A percentile compares a stretch with the other conserved stretches of the same genome.
phyloP scores from a whole-genome alignment of 2,888 invertebrate genomes.

The Rhorus exstirpatorius region DNA sequence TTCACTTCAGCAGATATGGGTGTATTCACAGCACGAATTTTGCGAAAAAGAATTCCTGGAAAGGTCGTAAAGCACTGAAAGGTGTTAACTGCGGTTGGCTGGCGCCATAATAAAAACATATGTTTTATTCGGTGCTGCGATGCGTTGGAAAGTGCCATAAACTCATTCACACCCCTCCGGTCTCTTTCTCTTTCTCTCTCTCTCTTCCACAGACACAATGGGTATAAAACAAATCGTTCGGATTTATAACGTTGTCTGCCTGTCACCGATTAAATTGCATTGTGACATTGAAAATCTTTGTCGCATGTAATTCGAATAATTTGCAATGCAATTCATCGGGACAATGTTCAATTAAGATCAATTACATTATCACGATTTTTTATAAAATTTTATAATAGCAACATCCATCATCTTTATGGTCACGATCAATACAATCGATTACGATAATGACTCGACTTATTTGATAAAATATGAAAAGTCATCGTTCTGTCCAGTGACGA shows the following conservation, averaged over 20 bases:
- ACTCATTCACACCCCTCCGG: constrained; percentile 74
- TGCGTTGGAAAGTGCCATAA: constrained; percentile 71
- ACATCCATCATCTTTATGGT: constrained; percentile 16
- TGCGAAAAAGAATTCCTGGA: constrained; percentile 59
- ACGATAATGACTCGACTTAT: constrained; percentile 58
- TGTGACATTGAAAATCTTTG: constrained; percentile 44
- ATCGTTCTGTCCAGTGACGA: constrained; percentile 57
- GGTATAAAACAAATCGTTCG: constrained; percentile 68
- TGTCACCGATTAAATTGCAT: constrained; percentile 58
- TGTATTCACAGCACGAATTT: constrained; percentile 45
- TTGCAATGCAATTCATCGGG: constrained; percentile 40
- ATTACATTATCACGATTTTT: constrained; percentile 54
- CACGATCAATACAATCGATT: constrained; percentile 41
- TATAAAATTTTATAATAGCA: constrained; percentile 32
- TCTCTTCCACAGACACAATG: constrained; percentile 51
- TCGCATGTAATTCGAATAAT: constrained; percentile 45
- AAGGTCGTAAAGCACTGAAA: constrained; percentile 66
- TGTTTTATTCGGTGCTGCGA: constrained; percentile 73
- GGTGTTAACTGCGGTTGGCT: constrained; percentile 76
- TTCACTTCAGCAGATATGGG: constrained; percentile 22
- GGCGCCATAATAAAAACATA: constrained; percentile 77
- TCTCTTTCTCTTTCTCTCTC: background rate
- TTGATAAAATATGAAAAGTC: constrained; percentile 52
- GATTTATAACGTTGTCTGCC: constrained; percentile 71
- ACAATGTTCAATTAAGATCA: constrained; percentile 65